Conservation (phyloP, 1,140 invertebrate species). For the Phthorimaea operculella region DNA sequence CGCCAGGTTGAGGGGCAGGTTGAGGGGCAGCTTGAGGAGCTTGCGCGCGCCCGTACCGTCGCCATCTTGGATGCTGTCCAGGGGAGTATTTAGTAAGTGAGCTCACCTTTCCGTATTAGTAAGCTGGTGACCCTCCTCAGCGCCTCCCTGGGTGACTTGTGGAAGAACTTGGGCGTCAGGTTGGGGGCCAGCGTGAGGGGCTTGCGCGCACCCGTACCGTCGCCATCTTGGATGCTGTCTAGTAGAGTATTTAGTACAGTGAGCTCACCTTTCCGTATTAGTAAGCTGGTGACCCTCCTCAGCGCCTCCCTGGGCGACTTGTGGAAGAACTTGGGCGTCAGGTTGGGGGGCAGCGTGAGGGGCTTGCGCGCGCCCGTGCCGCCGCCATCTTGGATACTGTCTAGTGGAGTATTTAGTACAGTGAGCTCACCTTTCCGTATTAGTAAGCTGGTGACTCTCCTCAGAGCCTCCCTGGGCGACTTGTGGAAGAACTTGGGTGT, state of each 20-base stretch:
- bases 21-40: conserved; percentile 83
- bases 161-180: conserved; percentile 85
- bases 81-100: no score
- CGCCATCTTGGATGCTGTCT: conserved; percentile 56
- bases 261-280: conserved; percentile 82
- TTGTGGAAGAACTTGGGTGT: conserved; percentile 87
- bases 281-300: conserved; percentile 84
- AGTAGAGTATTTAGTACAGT: no score
- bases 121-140: conserved; percentile 86
- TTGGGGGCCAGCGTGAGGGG: conserved; percentile 85
- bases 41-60: conserved; percentile 69
- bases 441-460: conserved; percentile 86
- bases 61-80: conserved; percentile 58
- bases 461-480: conserved; percentile 83
- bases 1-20: conserved; percentile 83
- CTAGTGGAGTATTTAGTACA: no score
- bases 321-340: conserved; percentile 86
- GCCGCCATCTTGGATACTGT: conserved; percentile 57
- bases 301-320: conserved; percentile 87
- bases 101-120: conserved; percentile 84
- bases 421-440: conserved; percentile 80
- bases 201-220: conserved; percentile 70
- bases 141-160: conserved; percentile 86
- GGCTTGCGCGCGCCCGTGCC: conserved; percentile 73
- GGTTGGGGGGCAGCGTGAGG: conserved; percentile 83